Percentiles rank a stretch among this genome's conserved stretches.
Conservation (phyloP, 2,888 invertebrate species). For the Drosophila phalerata region DNA sequence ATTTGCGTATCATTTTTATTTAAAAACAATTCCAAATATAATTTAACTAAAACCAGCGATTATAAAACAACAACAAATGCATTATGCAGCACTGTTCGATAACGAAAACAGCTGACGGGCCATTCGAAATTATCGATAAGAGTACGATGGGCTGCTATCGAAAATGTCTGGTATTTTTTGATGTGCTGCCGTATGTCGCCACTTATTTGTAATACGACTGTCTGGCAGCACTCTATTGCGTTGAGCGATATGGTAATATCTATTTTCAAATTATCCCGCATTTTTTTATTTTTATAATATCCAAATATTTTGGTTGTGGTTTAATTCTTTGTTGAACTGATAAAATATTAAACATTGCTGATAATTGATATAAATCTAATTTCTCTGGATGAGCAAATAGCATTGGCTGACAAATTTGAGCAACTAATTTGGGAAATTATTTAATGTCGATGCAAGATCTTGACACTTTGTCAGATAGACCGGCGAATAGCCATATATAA, state of each 20-base stretch:
- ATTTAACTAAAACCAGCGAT: constrained; percentile 51
- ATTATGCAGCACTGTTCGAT: constrained; percentile 49
- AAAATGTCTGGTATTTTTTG: neutral
- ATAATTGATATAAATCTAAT: too few relatives aligned
- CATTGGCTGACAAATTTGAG: neutral
- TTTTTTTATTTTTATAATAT: too few relatives aligned
- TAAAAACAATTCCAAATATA: constrained; percentile 32
- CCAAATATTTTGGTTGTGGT: too few relatives aligned
- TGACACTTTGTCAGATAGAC: too few relatives aligned
- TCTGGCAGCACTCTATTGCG: neutral
- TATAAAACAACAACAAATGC: constrained; percentile 67
- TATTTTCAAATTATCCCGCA: too few relatives aligned
- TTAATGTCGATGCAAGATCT: neutral
- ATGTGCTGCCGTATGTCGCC: neutral
- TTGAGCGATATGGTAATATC: neutral
- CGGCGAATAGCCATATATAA: too few relatives aligned
- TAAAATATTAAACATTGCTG: too few relatives aligned
- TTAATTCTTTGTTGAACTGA: too few relatives aligned
- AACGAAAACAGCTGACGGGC: constrained; percentile 37
- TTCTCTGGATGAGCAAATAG: too few relatives aligned
- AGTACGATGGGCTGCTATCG: neutral
- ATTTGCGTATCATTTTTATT: constrained; percentile 69
- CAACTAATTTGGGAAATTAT: neutral
- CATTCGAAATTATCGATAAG: constrained; percentile 13
- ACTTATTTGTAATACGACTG: neutral